Evolutionary conservation across 2,797 vertebrate genomes (phyloP), one percentile per base, ranked within the genome.

Genomic region (Apodemus agrarius): DNA sequence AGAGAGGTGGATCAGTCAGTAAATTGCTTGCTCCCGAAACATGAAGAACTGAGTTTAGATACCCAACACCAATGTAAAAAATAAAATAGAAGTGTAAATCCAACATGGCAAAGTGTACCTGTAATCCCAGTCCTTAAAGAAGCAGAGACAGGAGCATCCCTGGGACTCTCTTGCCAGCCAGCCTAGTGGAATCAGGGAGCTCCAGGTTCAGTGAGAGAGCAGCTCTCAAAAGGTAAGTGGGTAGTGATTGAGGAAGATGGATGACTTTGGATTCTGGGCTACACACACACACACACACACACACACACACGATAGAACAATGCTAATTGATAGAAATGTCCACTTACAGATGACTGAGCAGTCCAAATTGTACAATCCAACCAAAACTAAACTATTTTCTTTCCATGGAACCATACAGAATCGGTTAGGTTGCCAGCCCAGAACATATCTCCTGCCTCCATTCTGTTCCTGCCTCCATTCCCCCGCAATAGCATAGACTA

Each of bases 391-490:
- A 34, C 16, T 6, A 52, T 89, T 3, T 69, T 63, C 74, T 59
- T 81, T 67, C 75, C 65, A 59, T 81, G 57, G 52, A 81, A 76
- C 85, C 93, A 46, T 88, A 82, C 74, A 94, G 93, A 91, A 22
- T 40, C 43, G 34, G 26, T 46, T 69, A 86, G 29, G 31, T 46
- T 75, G 79, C 61, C 63, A 91, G 49, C 31, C 63, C 79, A 78
- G 61, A 43, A n/a, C 1, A 49, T 6, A 49, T 61, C 69, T 87
- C 4, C 0, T 59, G 90, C 78, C 86, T 91, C 79, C 16, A 9
- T 52, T 52, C 52, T 5, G 54, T 57, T 86, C 4, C 0, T 59
- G 92, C 75, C 86, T 93, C 79, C 14, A 9, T 54, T 94, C 69
- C 87, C 54, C 91, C 63, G 83, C 0, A 2, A 19, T 46, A 65